These are phyloP conservation scores for Ophion ventricosus DNA, from an alignment of 2,888 invertebrate genomes.

Conservation along the genomic window DNA sequence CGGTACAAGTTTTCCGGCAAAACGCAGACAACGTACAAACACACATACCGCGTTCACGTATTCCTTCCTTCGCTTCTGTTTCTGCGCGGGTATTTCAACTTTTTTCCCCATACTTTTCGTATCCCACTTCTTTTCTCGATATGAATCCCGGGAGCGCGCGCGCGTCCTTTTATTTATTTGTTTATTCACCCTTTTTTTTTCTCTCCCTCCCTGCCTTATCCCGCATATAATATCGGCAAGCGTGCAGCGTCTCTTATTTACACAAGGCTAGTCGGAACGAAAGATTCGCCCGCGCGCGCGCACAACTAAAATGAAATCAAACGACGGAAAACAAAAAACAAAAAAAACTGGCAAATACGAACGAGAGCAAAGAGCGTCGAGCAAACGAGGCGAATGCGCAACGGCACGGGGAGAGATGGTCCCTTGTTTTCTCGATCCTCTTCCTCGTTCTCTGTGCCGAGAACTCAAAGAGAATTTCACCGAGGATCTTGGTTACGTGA, in stretches of 20 bases:
- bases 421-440: conserved; percentile 66
- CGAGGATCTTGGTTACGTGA: conserved; percentile 48
- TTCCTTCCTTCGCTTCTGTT: conserved; percentile 42
- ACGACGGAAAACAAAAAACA: no score
- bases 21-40: conserved; percentile 16
- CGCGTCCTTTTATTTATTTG: conserved; percentile 26
- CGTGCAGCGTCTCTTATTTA: conserved; percentile 73
- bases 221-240: conserved; percentile 72
- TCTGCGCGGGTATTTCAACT: conserved; percentile 17
- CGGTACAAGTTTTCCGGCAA: conserved; percentile 42
- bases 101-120: not conserved
- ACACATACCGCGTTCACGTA: conserved; percentile 36
- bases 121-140: conserved; percentile 19
- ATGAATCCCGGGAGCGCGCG: no score
- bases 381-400: conserved; percentile 43
- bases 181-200: conserved; percentile 44
- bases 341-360: conserved; percentile 52
- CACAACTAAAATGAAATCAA: conserved; percentile 49
- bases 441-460: conserved; percentile 55
- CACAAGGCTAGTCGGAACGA: conserved; percentile 58
- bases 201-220: conserved; percentile 8
- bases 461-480: conserved; percentile 55
- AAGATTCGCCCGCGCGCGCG: conserved; percentile 38
- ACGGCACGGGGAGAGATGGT: conserved; percentile 4
- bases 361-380: conserved; percentile 45